Evolutionary conservation across 2,113 vertebrate genomes (phyloP).

Genomic region (Cottus gobio): DNA sequence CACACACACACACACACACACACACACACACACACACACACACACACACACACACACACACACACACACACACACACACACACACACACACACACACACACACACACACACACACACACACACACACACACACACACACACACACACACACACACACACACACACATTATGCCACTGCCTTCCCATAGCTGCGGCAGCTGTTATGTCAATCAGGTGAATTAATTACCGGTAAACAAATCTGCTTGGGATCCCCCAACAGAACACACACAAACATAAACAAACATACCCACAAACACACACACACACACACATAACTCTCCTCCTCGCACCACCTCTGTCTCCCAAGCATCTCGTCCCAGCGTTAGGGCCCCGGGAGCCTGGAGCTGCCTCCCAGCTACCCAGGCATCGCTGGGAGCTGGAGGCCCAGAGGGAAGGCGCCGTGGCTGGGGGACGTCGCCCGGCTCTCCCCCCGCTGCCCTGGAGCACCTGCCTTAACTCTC

Average conservation of each 20-base stretch:
- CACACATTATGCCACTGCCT: constrained; percentile 24
- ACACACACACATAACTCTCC: constrained; percentile 40
- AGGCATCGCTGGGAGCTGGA: constrained; percentile 59
- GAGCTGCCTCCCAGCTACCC: constrained; percentile 64
- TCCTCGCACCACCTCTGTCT: constrained; percentile 25
- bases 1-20: constrained; percentile 24
- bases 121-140: constrained; percentile 32
- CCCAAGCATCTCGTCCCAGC: constrained; percentile 46
- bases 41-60: constrained; percentile 25
- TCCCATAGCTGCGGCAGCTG: constrained; percentile 78
- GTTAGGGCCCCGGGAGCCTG: constrained; percentile 50
- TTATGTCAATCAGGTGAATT: constrained; percentile 85
- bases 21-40: constrained; percentile 3
- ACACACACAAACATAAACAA: constrained; percentile 51
- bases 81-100: too few species aligned
- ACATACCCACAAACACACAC: constrained; percentile 46
- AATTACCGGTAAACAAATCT: constrained; percentile 85
- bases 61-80: too few species aligned
- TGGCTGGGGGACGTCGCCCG: constrained; percentile 40
- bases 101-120: constrained; percentile 3
- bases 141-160: constrained; percentile 25
- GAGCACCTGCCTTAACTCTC: constrained; percentile 62
- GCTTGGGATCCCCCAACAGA: constrained; percentile 73
- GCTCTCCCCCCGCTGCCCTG: constrained; percentile 52
- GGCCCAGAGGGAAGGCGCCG: constrained; percentile 61